These are phyloP conservation scores for Cantharis lateralis DNA, from an alignment of 2,888 invertebrate genomes.

Conservation along the genomic window DNA sequence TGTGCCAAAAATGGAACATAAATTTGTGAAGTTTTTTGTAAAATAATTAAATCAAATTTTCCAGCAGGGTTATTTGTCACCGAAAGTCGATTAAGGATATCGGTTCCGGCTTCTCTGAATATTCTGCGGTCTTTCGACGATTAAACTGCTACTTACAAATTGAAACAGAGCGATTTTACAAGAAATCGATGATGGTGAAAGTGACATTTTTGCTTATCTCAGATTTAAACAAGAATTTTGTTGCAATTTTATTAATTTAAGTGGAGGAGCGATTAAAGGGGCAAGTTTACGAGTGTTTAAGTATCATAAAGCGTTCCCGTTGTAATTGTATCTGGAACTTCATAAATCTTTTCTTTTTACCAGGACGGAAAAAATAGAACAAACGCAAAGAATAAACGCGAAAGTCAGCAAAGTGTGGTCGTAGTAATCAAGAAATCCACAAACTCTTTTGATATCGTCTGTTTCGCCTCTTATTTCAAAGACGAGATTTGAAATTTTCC, in stretches of 20 bases:
- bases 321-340: constrained; percentile 28
- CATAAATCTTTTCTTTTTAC: constrained; percentile 30
- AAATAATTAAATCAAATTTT: neutral
- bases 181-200: neutral
- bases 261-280: neutral
- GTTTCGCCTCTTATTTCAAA: neutral
- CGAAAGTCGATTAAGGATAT: neutral
- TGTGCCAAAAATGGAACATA: neutral
- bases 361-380: constrained; percentile 23
- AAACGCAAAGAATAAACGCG: constrained; percentile 28
- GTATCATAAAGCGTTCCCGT: constrained; percentile 23
- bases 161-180: neutral
- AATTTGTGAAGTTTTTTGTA: neutral
- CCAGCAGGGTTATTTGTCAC: neutral
- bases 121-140: neutral
- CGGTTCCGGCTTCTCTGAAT: neutral
- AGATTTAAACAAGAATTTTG: neutral
- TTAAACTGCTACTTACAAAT: neutral
- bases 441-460: constrained; percentile 11
- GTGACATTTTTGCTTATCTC: neutral
- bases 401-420: constrained; percentile 24
- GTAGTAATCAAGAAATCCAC: constrained; percentile 18
- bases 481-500: constrained; percentile 4
- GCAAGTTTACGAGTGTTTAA: constrained; percentile 14
- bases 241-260: neutral